A percentile compares a stretch with the other conserved stretches of the same genome.
Evolutionary conservation across 2,797 vertebrate species (phyloP).

Genomic region (Poeciliopsis gracilis): DNA sequence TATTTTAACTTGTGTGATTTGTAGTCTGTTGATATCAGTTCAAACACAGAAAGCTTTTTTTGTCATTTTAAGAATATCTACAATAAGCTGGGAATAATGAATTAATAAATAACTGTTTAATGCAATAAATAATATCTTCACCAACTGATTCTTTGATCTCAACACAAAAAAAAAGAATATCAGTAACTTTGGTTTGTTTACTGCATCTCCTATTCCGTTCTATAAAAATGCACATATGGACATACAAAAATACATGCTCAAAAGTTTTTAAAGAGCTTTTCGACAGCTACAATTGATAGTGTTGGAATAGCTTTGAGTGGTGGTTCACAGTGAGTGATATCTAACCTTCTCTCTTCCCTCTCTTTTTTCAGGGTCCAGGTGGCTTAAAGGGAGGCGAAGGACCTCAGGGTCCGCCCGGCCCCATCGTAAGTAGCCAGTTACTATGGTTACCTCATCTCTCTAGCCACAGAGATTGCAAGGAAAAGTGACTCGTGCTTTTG

Average conservation of each 20-base stretch:
- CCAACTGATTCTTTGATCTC: neutral
- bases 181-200: neutral
- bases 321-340: slow-evolving; percentile 23
- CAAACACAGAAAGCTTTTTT: neutral
- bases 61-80: neutral
- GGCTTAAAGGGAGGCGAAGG: slow-evolving; percentile 99
- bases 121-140: neutral
- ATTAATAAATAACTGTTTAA: neutral
- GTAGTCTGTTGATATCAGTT: neutral
- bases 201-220: neutral
- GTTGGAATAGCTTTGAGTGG: slow-evolving; percentile 48
- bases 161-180: neutral
- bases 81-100: neutral
- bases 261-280: slow-evolving; percentile 39
- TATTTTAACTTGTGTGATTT: neutral
- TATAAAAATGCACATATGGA: neutral
- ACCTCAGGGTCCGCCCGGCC: slow-evolving; percentile 91
- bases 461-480: slow-evolving; percentile 39
- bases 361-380: slow-evolving; percentile 86
- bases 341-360: slow-evolving; percentile 61
- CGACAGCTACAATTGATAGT: slow-evolving; percentile 58
- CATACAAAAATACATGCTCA: slow-evolving; percentile 17
- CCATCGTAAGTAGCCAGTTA: slow-evolving; percentile 88
- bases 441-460: slow-evolving; percentile 67
- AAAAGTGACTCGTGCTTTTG: slow-evolving; percentile 49